Conservation (phyloP, 2,797 vertebrate species). For the Enteromius fasciolatus region DNA sequence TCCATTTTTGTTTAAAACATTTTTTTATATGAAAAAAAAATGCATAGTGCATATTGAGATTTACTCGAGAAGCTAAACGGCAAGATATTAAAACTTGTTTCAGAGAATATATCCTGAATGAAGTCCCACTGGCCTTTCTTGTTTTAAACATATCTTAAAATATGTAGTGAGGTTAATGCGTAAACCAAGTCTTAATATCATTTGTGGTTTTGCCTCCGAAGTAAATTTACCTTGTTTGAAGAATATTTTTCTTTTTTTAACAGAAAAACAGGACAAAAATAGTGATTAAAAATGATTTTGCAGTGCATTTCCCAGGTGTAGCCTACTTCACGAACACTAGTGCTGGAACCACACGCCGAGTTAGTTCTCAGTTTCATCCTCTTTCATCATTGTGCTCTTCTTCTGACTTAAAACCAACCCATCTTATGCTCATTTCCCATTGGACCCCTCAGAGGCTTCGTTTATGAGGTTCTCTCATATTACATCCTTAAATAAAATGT, state of each 20-base stretch:
- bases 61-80: neutral
- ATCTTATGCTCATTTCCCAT: slow-evolving; percentile 57
- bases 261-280: slow-evolving; percentile 5
- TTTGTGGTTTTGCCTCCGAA: neutral
- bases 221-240: slow-evolving; percentile 10
- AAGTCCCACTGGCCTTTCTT: neutral
- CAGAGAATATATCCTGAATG: neutral
- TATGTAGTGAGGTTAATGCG: neutral
- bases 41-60: neutral
- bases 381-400: slow-evolving; percentile 72
- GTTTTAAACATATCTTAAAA: neutral
- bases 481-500: slow-evolving; percentile 62
- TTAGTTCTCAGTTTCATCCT: slow-evolving; percentile 65
- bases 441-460: slow-evolving; percentile 64
- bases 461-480: slow-evolving; percentile 57
- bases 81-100: neutral
- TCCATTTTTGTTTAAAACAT: neutral
- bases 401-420: slow-evolving; percentile 37
- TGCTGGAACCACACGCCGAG: slow-evolving; percentile 43
- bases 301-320: slow-evolving; percentile 32
- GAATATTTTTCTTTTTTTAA: neutral
- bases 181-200: neutral
- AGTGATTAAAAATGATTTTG: slow-evolving; percentile 27
- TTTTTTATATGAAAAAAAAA: neutral
- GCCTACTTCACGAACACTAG: slow-evolving; percentile 39